Percentiles rank a stretch among this genome's conserved stretches.
Conservation (phyloP, 2,797 vertebrate species). For the Melanotaenia nigrans region DNA sequence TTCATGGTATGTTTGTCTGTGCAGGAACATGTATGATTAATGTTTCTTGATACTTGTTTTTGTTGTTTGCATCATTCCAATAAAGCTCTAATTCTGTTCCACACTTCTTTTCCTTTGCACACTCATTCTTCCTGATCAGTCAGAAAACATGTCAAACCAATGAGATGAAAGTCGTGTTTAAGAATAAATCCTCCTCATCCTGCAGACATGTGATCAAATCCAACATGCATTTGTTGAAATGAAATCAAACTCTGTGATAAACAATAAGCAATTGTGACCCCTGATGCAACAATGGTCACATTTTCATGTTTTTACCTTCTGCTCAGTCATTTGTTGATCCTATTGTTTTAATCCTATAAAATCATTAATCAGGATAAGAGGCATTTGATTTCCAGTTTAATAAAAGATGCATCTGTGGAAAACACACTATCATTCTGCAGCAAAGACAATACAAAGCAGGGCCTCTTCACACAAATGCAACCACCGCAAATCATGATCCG, state of each 20-base stretch:
- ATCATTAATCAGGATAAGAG: background rate
- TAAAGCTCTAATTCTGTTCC: background rate
- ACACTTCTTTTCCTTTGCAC: background rate
- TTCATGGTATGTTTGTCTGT: too few species aligned
- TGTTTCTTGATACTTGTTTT: too few species aligned
- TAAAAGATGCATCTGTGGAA: slow-evolving; percentile 43
- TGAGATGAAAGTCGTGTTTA: too few species aligned
- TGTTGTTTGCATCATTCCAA: background rate
- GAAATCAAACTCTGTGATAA: background rate
- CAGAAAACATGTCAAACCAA: too few species aligned
- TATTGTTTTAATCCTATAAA: background rate
- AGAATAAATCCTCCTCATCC: too few species aligned
- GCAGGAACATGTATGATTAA: too few species aligned
- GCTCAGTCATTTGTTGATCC: too few species aligned
- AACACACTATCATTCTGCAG: slow-evolving; percentile 54
- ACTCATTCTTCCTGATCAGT: too few species aligned
- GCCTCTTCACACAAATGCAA: slow-evolving; percentile 75
- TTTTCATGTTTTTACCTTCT: too few species aligned
- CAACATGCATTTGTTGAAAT: background rate
- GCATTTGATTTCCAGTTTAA: slow-evolving; percentile 11
- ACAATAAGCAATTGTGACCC: background rate
- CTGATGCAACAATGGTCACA: too few species aligned
- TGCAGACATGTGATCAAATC: background rate
- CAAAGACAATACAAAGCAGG: slow-evolving; percentile 58
- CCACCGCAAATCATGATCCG: slow-evolving; percentile 65